phyloP scores from a whole-genome alignment of 1,140 invertebrate genomes.

The Pseudomyrmex flavicornis region DNA sequence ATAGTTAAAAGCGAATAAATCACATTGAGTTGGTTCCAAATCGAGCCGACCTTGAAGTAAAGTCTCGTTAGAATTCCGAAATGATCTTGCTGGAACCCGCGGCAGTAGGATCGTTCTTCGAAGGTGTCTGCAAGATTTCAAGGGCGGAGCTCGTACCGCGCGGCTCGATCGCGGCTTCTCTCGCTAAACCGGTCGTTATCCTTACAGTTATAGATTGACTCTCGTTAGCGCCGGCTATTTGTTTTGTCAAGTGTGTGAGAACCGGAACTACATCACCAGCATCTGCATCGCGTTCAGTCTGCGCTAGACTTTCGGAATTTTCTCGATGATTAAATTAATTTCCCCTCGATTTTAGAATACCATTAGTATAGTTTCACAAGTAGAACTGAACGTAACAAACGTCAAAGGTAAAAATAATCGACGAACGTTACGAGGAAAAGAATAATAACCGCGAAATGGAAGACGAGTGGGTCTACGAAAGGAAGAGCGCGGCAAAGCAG shows the following conservation, averaged over 20 bases:
- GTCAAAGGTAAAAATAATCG: conserved; percentile 4
- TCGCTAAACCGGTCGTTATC: conserved; percentile 79
- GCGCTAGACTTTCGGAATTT: neutral
- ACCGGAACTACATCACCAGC: conserved; percentile 66
- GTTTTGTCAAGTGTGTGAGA: conserved; percentile 76
- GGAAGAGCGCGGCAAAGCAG: conserved; percentile 58
- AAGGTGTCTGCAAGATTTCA: conserved; percentile 75
- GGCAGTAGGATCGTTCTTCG: conserved; percentile 60
- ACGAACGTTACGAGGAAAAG: conserved; percentile 29
- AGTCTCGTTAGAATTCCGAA: conserved; percentile 54
- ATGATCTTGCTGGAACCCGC: conserved; percentile 31
- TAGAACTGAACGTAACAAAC: neutral
- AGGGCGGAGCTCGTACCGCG: conserved; percentile 75
- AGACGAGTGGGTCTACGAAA: conserved; percentile 54
- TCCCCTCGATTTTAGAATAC: neutral
- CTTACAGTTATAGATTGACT: conserved; percentile 79
- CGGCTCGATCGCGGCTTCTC: conserved; percentile 73
- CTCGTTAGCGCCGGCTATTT: conserved; percentile 76
- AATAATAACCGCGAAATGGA: conserved; percentile 13
- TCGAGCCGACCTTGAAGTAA: conserved; percentile 53
- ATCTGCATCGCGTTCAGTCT: neutral
- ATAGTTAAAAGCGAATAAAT: conserved; percentile 52
- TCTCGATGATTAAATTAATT: neutral
- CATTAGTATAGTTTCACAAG: conserved; percentile 1
- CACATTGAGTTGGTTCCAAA: conserved; percentile 8